phyloP scores from a whole-genome alignment of 2,888 invertebrate species.

The Podotricha telesiphe region DNA sequence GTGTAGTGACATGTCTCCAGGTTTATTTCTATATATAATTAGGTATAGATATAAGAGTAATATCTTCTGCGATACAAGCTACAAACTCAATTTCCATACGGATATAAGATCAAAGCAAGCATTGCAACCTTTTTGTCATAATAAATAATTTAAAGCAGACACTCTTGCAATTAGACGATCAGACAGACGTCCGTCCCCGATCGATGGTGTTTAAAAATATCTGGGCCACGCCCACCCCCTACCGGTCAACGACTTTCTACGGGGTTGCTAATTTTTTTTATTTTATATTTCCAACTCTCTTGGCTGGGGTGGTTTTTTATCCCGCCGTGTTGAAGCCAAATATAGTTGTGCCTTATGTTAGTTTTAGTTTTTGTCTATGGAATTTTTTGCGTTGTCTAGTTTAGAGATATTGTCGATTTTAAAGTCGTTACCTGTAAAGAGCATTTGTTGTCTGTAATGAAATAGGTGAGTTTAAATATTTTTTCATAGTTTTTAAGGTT shows the following conservation, averaged over 20 bases:
- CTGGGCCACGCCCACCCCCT: slow-evolving; percentile 42
- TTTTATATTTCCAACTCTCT: no score
- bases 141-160: slow-evolving; percentile 27
- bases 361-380: slow-evolving; percentile 7
- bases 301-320: slow-evolving; percentile 15
- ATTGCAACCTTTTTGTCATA: slow-evolving; percentile 20
- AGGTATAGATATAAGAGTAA: no score
- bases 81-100: background rate
- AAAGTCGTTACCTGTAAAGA: no score
- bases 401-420: background rate
- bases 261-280: slow-evolving; percentile 15
- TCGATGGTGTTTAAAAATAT: slow-evolving; percentile 53
- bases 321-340: slow-evolving; percentile 6
- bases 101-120: no score
- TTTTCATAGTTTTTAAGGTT: no score
- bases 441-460: no score
- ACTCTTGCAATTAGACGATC: slow-evolving; percentile 27
- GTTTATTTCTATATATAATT: background rate
- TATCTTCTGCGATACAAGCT: no score
- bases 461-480: no score
- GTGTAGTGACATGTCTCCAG: background rate
- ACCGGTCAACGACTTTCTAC: slow-evolving; percentile 41
- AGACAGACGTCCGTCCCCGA: slow-evolving; percentile 50
- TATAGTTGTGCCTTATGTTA: background rate
- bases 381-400: background rate